Conservation (phyloP, 1,140 invertebrate genomes). For the Phymorhynchus buccinoides region DNA sequence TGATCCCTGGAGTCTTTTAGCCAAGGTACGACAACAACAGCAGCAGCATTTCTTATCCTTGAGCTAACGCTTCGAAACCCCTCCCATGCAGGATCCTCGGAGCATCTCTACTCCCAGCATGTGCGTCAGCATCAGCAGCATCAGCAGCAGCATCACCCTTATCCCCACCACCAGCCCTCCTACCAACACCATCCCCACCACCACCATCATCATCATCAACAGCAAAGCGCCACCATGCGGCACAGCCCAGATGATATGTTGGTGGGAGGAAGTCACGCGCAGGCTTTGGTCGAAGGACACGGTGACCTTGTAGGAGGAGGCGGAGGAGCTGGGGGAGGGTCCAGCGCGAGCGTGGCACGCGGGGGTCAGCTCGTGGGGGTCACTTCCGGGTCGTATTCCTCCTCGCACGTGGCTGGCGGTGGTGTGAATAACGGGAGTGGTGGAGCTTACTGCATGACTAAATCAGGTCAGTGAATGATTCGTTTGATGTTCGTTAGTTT, state of each 20-base stretch:
- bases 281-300: background rate
- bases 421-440: too few species aligned
- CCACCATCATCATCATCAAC: background rate
- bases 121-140: background rate
- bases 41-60: too few species aligned
- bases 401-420: too few species aligned
- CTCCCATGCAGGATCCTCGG: background rate
- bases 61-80: too few species aligned
- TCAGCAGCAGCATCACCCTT: background rate
- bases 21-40: too few species aligned
- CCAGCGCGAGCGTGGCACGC: background rate
- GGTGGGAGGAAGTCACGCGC: background rate
- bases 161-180: background rate
- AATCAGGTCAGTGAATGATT: background rate
- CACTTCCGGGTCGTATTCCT: conserved; percentile 1
- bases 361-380: background rate
- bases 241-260: conserved; percentile 4
- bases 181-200: background rate
- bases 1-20: too few species aligned
- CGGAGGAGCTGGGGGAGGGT: background rate
- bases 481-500: background rate
- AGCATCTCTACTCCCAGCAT: background rate
- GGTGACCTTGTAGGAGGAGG: background rate
- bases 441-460: background rate
- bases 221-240: too few species aligned